A percentile compares a stretch with the other conserved stretches of the same genome.
Conservation (phyloP, 2,888 invertebrate genomes). For the Temnothorax ravouxi region DNA sequence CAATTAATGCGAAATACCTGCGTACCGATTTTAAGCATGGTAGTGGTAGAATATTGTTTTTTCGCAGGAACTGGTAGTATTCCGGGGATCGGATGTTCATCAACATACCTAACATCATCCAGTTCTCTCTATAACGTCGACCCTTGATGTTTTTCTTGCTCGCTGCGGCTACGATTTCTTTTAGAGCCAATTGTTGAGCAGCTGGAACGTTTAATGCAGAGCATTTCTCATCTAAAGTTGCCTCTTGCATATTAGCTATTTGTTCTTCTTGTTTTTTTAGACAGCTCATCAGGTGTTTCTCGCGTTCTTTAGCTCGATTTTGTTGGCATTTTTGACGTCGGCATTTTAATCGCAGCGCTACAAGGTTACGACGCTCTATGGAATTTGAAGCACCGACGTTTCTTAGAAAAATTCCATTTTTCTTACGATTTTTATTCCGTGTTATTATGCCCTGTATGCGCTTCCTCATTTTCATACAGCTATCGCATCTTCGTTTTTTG, state of each 20-base stretch:
- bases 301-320: neutral
- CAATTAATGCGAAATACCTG: too few species aligned
- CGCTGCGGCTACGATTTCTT: neutral
- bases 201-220: neutral
- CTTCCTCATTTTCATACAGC: too few species aligned
- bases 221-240: neutral
- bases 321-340: too few species aligned
- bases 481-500: too few species aligned
- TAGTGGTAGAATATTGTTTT: neutral
- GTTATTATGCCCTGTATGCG: too few species aligned
- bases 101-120: neutral
- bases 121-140: neutral
- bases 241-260: neutral
- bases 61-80: neutral
- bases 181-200: neutral
- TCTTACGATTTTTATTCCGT: too few species aligned
- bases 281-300: neutral
- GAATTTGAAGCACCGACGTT: too few species aligned
- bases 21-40: too few species aligned
- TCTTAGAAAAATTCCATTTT: too few species aligned
- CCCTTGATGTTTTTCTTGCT: neutral
- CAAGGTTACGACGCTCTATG: too few species aligned
- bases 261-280: neutral
- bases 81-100: neutral
- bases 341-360: too few species aligned